Evolutionary conservation across 2,797 vertebrate genomes (phyloP), one percentile per base, ranked within the genome.

Genomic region (Betta splendens): DNA sequence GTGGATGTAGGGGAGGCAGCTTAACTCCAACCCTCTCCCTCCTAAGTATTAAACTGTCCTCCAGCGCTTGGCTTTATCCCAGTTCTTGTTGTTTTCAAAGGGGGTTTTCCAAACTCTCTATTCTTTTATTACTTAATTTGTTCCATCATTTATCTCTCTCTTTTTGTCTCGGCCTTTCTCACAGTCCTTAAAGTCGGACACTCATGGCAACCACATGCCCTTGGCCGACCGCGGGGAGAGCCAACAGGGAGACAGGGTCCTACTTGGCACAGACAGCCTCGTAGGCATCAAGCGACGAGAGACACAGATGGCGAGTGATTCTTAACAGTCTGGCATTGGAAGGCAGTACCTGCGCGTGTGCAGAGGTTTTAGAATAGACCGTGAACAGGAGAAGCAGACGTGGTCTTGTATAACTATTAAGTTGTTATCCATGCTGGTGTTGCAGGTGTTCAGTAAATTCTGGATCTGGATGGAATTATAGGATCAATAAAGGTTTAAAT

Each of bases 131-230:
- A 3, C 32, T 69, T 32, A 6, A 63, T 47, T 21, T 36, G 2
- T 46, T 32, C 15, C 15, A 45, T 15, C 9, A 54, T 51, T 40
- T 45, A 18, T 62, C 16, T 28, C 23, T 42, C 39, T 47, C 13
- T 22, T 18, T 63, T 7, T 20, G 9, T 48, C 7, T 63, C 0
- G n/a, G 3, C 47, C 35, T 42, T 42, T 63, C 31, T n/a, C 25
- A 46, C 23, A 39, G 11, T 65, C 25, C 20, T 39, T 39, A 35
- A 49, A 80, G 73, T 66, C 42, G 62, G 47, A 72, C 76, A 69
- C 58, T 80, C 51, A 65, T 45, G 39, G 48, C 66, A 77, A 75
- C 22, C 36, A 10, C 20, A 7, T 75, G 64, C 40, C 62, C 52
- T 64, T 40, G 44, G 59, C 61, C 28, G 52, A 59, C 61, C 57